These are phyloP conservation scores for Mus spicilegus DNA, from an alignment of 2,113 vertebrate species.

Conservation along the genomic window DNA sequence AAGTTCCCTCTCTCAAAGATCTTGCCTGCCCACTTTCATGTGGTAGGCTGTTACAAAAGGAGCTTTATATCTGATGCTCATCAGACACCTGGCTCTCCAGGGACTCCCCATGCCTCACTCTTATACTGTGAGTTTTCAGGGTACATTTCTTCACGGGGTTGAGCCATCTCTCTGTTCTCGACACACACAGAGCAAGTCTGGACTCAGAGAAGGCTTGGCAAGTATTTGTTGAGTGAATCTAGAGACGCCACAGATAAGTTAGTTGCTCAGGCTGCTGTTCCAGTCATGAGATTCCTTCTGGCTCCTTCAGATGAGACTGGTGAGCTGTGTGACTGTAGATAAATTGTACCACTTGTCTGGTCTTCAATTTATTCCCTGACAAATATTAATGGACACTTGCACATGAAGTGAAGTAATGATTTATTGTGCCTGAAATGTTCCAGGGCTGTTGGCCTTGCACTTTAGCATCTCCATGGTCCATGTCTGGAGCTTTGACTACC, in stretches of 20 bases:
- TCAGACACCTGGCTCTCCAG: background rate
- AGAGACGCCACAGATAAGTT: background rate
- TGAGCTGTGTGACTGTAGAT: background rate
- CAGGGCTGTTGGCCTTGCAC: background rate
- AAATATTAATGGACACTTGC: background rate
- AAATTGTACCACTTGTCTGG: background rate
- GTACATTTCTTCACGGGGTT: background rate
- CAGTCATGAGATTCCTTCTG: background rate
- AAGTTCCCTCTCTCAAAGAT: background rate
- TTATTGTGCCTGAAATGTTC: background rate
- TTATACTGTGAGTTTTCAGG: background rate
- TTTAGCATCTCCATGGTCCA: background rate
- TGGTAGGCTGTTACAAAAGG: background rate
- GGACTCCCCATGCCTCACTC: background rate
- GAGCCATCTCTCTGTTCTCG: background rate
- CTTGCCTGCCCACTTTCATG: fast-evolving
- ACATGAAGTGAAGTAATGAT: background rate
- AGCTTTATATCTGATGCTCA: background rate
- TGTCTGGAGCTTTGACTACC: background rate
- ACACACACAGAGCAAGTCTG: background rate
- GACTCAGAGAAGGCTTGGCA: background rate
- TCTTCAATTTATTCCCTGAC: background rate
- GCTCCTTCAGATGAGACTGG: background rate
- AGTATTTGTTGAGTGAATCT: constrained; percentile 20
- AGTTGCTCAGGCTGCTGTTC: background rate